Evolutionary conservation across 2,888 invertebrate genomes (phyloP).

Genomic region (Leptogaster cylindrica): DNA sequence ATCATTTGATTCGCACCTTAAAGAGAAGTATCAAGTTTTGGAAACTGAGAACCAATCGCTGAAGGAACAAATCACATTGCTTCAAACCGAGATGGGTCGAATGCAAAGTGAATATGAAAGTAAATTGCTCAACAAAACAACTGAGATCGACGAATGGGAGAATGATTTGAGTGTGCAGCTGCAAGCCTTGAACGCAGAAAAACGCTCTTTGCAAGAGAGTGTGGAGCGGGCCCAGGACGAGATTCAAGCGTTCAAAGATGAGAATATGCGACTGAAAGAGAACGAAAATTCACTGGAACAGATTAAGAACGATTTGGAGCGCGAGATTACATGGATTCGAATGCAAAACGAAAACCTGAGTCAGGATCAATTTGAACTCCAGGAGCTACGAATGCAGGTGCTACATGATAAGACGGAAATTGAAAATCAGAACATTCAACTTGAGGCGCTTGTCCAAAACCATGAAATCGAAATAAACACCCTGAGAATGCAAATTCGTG

Average conservation of each 20-base stretch:
- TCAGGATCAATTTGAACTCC: constrained; percentile 58
- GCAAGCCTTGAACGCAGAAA: constrained; percentile 54
- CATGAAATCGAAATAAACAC: constrained; percentile 59
- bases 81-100: constrained; percentile 64
- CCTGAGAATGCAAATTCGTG: constrained; percentile 57
- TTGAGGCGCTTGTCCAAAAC: constrained; percentile 58
- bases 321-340: constrained; percentile 56
- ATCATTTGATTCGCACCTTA: constrained; percentile 60
- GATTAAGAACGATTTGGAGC: constrained; percentile 54
- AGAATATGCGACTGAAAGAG: constrained; percentile 60
- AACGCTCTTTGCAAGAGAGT: constrained; percentile 65
- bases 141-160: constrained; percentile 64
- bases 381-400: constrained; percentile 59
- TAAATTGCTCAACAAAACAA: constrained; percentile 59
- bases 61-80: constrained; percentile 60
- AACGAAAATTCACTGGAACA: constrained; percentile 55
- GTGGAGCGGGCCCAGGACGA: constrained; percentile 67
- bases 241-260: constrained; percentile 65
- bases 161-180: constrained; percentile 63
- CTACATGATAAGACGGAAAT: constrained; percentile 62
- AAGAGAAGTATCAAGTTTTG: constrained; percentile 57
- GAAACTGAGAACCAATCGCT: constrained; percentile 57
- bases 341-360: constrained; percentile 59
- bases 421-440: constrained; percentile 58
- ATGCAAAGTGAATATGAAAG: constrained; percentile 61